Conservation (phyloP, 2,888 invertebrate species). For the Rhagonycha lutea region DNA sequence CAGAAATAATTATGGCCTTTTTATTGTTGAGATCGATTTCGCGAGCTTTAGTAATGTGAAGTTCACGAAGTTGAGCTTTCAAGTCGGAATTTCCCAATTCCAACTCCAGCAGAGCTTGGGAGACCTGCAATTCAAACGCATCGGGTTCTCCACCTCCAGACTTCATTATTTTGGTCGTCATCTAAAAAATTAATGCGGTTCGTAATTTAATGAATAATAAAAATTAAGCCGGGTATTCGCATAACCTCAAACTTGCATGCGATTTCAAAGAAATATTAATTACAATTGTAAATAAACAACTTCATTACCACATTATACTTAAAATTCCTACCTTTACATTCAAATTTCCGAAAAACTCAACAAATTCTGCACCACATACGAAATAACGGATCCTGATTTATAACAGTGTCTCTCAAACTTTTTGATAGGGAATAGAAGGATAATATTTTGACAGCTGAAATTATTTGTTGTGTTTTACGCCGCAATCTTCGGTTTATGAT, state of each 20-base stretch:
- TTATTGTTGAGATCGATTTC: constrained; percentile 93
- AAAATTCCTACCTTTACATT: not conserved
- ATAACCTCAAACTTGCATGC: not conserved
- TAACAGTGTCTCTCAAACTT: too few relatives aligned
- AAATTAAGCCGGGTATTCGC: not conserved
- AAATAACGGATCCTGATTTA: too few relatives aligned
- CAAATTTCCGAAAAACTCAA: not conserved
- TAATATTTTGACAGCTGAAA: too few relatives aligned
- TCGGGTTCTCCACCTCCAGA: constrained; percentile 89
- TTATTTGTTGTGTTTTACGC: too few relatives aligned
- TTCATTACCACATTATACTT: not conserved
- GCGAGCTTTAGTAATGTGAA: constrained; percentile 92
- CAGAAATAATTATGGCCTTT: constrained; percentile 97
- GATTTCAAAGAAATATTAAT: not conserved
- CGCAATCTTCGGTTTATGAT: too few relatives aligned
- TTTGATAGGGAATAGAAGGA: too few relatives aligned
- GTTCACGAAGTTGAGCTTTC: constrained; percentile 92
- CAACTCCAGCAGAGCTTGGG: constrained; percentile 93
- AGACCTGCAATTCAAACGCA: constrained; percentile 88
- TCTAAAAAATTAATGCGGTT: constrained; percentile 59
- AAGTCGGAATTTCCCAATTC: constrained; percentile 93
- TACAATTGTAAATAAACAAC: not conserved
- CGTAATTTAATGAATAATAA: too few relatives aligned
- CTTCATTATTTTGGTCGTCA: constrained; percentile 85
- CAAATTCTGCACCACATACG: not conserved